Base-by-base conservation (phyloP, 2,113 vertebrate genomes). In the Entelurus aequoreus region DNA sequence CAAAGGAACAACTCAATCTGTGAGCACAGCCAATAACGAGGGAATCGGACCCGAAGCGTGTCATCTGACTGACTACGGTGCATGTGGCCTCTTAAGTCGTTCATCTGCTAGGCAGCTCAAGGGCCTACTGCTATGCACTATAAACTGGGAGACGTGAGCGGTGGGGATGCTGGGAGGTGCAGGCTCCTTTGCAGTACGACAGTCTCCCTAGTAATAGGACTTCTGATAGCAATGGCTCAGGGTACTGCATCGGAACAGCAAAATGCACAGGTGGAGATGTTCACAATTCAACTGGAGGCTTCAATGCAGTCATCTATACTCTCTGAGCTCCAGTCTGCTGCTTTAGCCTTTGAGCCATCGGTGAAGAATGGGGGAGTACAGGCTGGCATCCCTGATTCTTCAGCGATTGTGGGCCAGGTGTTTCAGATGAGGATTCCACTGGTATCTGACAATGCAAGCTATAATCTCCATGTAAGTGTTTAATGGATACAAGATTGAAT, bases 251-350 rank as follows among this genome's bases (percentile, higher is more conserved):
- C 87, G 69, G 91, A 88, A 4, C 89, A 88, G 66, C 79, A 84
- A 2, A 92, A 92, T 35, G 83, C 88, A 10, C 28, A 86, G 81
- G 89, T 87, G 83, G 92, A 93, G 87, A 91, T 91, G 86, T 88
- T 93, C 40, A 69, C 85, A 42, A 87, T 90, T 85, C 93, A 94
- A 72, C 85, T 97, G 1, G 95, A 97, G 84, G 94, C 95, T 1
- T 97, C 95, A 71, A 96, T 97, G 94, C 93, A 94, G 81, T 94
- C 94, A 0, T 83, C 87, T 16, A 80, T 93, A 66, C 91, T 95
- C 5, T 86, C 92, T 0, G 92, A 93, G 52, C 81, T 95, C 4
- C 92, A 88, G 0, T 88, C 92, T 74, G 76, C 91, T 8, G 63
- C 66, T 63, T 81, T 90, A 64, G 84, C 91, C 64, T 85, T 91